These are phyloP conservation scores for Stenurella melanura DNA, from an alignment of 2,888 invertebrate genomes.

Conservation along the genomic window DNA sequence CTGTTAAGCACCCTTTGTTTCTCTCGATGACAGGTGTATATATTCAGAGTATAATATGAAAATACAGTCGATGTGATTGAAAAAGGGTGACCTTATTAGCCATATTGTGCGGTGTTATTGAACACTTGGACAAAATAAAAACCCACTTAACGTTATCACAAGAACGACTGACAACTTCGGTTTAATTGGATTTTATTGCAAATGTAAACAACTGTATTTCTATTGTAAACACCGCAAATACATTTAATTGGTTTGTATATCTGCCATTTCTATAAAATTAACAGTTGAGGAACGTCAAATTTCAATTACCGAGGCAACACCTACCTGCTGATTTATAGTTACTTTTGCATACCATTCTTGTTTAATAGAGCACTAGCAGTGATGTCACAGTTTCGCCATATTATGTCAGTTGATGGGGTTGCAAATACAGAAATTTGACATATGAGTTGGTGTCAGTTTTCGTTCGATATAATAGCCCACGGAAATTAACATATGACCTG, in stretches of 20 bases:
- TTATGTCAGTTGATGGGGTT: no score
- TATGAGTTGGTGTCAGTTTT: no score
- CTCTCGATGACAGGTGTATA: no score
- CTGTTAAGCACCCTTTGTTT: no score
- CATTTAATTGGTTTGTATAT: neutral
- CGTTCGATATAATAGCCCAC: no score
- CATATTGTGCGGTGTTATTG: neutral
- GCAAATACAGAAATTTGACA: no score
- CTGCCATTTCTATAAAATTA: neutral
- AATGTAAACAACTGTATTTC: neutral
- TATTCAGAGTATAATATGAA: no score
- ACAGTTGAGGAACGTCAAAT: constrained; percentile 1
- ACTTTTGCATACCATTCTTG: neutral
- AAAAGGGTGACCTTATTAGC: neutral
- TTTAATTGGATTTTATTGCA: constrained; percentile 2
- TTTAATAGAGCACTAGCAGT: no score
- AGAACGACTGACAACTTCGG: neutral
- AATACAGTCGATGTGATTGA: neutral
- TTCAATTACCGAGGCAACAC: neutral
- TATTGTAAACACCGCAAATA: constrained; percentile 1
- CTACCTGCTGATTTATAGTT: neutral
- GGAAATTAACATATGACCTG: no score
- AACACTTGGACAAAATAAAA: neutral
- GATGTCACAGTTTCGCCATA: no score
- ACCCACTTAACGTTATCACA: neutral